Base-by-base conservation (phyloP, 1,140 invertebrate genomes). In the Zelostemma sp. region DNA sequence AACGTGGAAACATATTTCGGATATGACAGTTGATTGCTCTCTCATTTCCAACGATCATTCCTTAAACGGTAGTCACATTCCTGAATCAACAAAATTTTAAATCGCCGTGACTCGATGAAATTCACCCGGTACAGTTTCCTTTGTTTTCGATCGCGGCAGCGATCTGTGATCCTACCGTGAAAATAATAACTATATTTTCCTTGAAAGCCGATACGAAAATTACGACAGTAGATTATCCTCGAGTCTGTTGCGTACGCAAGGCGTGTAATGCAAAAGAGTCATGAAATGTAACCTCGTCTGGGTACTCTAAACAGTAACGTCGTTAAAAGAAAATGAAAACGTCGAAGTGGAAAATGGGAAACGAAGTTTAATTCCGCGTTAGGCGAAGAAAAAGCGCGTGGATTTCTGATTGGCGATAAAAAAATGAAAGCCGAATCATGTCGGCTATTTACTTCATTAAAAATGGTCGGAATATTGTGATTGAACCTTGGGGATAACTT, bases 231-330 rank as follows among this genome's bases (percentile, higher is more conserved):
- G 16, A 43, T 43, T 43, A 18, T 18, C 3, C 17, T 43, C 16
- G 17, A 16, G 12, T 12, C 3, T 17, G 5, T 18, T 16, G 41
- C 16, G 41, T 43, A 11, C 41, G 41, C 41, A 14, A 18, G 6
- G 41, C 6, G 61, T 64, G 61, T 72, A 64, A 72, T 68, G 69
- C 64, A 72, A 67, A 72, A 56, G 59, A 64, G 56, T 56, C 56
- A 47, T 68, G 69, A 64, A 72, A 64, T 64, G 49, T 49, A 72
- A 72, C 67, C 66, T 41, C 60, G 59, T 72, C 55, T 72, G 67
- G 67, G 63, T 63, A 56, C 43, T 12, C 56, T 46, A 57, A 67
- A 60, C 54, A 60, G 55, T 28, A 31, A 18, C 6, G 41, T 43
- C 25, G 25, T 28, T 28, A 8, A 28, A 28, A 8, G 8, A 28